Evolutionary conservation across 2,113 vertebrate species (phyloP).

Genomic region (Anthoscopus minutus): DNA sequence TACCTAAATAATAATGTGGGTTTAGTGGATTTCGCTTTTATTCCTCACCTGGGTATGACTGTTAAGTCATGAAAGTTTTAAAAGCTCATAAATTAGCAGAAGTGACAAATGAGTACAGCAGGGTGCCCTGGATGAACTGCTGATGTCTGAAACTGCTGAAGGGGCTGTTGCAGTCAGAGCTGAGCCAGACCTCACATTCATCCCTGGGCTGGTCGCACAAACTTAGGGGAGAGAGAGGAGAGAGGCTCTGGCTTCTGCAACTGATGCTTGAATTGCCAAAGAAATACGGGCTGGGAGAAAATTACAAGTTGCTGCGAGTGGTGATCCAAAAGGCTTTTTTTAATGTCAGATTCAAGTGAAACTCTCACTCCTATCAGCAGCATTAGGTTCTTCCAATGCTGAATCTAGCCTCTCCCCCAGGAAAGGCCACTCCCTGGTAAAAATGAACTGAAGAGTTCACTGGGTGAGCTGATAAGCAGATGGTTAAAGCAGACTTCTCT

Average conservation of each 20-base stretch:
- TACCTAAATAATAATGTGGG: not conserved
- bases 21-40: not conserved
- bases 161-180: not conserved
- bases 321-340: not conserved
- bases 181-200: not conserved
- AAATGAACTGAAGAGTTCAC: not conserved
- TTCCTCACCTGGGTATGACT: not conserved
- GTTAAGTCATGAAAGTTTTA: not conserved
- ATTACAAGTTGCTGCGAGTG: not conserved
- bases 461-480: not conserved
- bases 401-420: not conserved
- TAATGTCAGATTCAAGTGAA: not conserved
- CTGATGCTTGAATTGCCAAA: not conserved
- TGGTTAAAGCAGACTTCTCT: not conserved
- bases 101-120: not conserved
- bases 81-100: not conserved
- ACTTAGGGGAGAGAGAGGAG: not conserved
- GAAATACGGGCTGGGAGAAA: not conserved
- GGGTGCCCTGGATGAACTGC: not conserved
- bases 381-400: not conserved
- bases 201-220: not conserved
- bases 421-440: not conserved
- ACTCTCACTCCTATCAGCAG: not conserved
- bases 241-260: not conserved
- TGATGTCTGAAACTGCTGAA: not conserved